Conservation (phyloP, 2,797 vertebrate species). For the Yasuhikotakia modesta region DNA sequence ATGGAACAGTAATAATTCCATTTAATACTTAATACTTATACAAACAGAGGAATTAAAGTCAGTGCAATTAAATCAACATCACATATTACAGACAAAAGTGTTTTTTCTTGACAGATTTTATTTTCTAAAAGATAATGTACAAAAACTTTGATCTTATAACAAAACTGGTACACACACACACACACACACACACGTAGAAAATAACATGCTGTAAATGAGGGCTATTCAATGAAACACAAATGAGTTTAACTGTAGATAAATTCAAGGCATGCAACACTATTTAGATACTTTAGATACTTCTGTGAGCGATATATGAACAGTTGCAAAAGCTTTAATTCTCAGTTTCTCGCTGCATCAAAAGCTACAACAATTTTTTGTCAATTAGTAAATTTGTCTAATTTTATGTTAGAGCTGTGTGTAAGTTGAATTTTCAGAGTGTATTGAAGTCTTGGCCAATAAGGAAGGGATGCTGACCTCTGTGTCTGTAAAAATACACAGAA, state of each 20-base stretch:
- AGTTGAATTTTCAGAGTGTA: constrained; percentile 42
- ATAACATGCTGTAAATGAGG: background rate
- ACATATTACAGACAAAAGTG: background rate
- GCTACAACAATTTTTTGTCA: background rate
- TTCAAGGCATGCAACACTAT: no score
- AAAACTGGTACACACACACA: no score
- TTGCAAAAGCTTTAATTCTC: background rate
- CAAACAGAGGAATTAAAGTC: no score
- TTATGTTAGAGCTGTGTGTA: constrained; percentile 53
- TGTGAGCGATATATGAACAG: background rate
- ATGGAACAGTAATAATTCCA: no score
- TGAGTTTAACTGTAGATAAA: background rate
- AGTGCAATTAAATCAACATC: background rate
- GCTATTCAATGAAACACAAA: background rate
- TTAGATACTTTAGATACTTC: no score
- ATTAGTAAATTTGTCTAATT: background rate
- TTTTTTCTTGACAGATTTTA: constrained; percentile 2
- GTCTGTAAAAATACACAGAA: constrained; percentile 44
- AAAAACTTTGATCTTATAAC: no score
- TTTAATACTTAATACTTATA: no score
- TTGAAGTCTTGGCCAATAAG: constrained; percentile 33
- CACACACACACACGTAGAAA: no score
- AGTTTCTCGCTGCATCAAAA: background rate
- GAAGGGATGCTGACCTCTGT: constrained; percentile 22
- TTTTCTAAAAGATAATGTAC: background rate